Conservation (phyloP, 2,113 vertebrate genomes). For the Psephotus haematonotus region DNA sequence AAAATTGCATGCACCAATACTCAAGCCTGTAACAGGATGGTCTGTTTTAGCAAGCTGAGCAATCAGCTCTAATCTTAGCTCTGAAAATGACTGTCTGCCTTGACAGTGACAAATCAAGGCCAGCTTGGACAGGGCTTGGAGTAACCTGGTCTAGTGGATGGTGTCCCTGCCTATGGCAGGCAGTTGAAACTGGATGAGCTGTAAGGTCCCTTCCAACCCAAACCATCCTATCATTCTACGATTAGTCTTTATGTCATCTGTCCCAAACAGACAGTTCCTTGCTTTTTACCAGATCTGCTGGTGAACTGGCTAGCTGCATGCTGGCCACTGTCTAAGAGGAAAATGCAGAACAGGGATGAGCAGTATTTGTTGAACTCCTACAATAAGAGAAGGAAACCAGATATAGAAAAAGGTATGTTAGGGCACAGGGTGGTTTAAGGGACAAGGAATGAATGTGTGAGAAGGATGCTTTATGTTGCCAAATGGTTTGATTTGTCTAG, state of each 20-base stretch:
- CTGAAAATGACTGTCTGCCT: background rate
- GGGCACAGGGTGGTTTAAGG: background rate
- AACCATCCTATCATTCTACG: background rate
- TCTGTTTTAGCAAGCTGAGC: background rate
- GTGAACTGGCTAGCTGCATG: background rate
- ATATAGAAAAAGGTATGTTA: background rate
- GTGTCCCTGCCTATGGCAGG: background rate
- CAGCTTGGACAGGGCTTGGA: background rate
- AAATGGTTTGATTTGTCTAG: background rate
- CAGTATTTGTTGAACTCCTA: background rate
- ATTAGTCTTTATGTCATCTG: background rate
- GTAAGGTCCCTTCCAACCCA: background rate
- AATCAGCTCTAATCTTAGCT: background rate
- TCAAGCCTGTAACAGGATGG: background rate
- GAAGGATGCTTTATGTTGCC: background rate
- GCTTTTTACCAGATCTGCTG: background rate
- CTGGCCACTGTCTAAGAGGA: background rate
- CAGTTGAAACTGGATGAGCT: background rate
- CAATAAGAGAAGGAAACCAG: background rate
- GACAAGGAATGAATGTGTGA: background rate
- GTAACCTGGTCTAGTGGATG: background rate
- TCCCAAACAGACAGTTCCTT: background rate
- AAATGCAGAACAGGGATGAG: background rate
- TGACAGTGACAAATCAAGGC: background rate
- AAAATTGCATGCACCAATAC: background rate